phyloP scores from a whole-genome alignment of 1,140 invertebrate genomes.

The Rhynchophorus ferrugineus region DNA sequence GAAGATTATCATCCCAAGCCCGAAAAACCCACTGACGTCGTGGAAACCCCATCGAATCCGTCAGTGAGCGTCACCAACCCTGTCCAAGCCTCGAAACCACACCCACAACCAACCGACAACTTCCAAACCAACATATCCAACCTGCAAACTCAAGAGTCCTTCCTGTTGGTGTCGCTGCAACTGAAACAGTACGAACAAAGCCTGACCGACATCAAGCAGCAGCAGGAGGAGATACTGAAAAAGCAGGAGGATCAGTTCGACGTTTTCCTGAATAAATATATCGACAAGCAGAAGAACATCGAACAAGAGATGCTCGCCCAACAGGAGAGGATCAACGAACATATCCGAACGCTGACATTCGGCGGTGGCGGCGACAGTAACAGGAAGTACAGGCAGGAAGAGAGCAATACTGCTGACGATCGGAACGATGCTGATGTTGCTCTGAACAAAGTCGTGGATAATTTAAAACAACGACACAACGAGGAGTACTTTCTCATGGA shows the following conservation, averaged over 20 bases:
- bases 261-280: constrained; percentile 41
- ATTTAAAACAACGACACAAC: constrained; percentile 42
- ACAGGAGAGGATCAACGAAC: constrained; percentile 47
- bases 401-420: constrained; percentile 7
- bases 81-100: constrained; percentile 3
- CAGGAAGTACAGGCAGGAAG: neutral
- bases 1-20: neutral
- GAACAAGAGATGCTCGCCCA: constrained; percentile 45
- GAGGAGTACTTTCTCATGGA: constrained; percentile 47
- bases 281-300: constrained; percentile 44
- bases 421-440: constrained; percentile 21
- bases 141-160: constrained; percentile 45
- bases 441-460: constrained; percentile 30
- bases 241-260: constrained; percentile 45
- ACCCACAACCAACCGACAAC: constrained; percentile 37
- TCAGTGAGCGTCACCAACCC: neutral
- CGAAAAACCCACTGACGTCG: neutral
- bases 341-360: constrained; percentile 43
- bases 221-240: constrained; percentile 41
- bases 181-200: constrained; percentile 46
- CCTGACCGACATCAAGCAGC: constrained; percentile 42
- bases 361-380: neutral
- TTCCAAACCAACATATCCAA: constrained; percentile 38
- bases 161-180: constrained; percentile 44
- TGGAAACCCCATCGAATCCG: neutral